These are phyloP conservation scores for Amphiura filiformis DNA, from an alignment of 35 echinoderm and acorn worm species.

Conservation along the genomic window DNA sequence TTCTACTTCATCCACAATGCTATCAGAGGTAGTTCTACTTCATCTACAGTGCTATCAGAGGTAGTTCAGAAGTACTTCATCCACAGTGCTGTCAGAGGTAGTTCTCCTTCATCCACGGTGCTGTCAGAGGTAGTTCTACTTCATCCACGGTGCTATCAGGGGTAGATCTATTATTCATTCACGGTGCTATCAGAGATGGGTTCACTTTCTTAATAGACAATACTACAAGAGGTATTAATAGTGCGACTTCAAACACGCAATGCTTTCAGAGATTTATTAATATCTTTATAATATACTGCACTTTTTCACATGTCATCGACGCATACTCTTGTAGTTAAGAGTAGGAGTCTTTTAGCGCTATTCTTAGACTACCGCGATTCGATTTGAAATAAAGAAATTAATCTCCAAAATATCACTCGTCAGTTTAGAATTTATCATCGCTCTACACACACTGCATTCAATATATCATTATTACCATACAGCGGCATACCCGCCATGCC, in stretches of 20 bases:
- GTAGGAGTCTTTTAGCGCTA: too few relatives aligned
- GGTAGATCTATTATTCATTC: background rate
- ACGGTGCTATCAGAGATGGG: background rate
- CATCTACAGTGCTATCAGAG: background rate
- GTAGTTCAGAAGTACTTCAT: background rate
- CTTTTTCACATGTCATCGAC: too few relatives aligned
- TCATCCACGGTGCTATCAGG: background rate
- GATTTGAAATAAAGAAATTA: too few relatives aligned
- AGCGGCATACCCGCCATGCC: too few relatives aligned
- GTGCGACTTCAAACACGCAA: background rate
- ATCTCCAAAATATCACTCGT: too few relatives aligned
- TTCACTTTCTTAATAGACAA: background rate
- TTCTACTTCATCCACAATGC: background rate
- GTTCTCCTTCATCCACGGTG: background rate
- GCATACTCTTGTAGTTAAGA: too few relatives aligned
- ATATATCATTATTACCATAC: too few relatives aligned
- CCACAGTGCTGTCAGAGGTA: background rate
- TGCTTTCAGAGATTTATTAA: background rate
- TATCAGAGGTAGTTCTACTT: background rate
- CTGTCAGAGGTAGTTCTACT: background rate
- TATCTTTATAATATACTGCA: background rate
- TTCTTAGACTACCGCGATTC: too few relatives aligned
- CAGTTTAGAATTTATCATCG: too few relatives aligned
- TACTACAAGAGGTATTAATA: background rate
- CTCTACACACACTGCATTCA: too few relatives aligned